These are phyloP conservation scores for Euschistus heros DNA, from an alignment of 1,140 invertebrate species.

Conservation along the genomic window DNA sequence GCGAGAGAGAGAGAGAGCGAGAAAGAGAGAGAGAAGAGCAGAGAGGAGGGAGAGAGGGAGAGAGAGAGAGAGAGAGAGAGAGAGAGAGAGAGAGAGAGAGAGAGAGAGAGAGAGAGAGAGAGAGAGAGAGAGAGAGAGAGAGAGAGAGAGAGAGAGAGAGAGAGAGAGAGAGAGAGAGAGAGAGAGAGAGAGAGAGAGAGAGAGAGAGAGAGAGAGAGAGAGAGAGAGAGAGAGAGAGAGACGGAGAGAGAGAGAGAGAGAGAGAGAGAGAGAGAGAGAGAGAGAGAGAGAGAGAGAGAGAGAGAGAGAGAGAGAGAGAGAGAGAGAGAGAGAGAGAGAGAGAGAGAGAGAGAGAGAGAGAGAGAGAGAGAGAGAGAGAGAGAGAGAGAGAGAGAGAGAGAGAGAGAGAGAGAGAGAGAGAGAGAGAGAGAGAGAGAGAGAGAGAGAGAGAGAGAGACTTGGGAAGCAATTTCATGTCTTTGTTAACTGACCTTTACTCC, in stretches of 20 bases:
- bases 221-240: constrained; percentile 15
- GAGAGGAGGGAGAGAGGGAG: not conserved
- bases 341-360: constrained; percentile 21
- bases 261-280: constrained; percentile 22
- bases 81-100: constrained; percentile 5
- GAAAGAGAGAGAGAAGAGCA: not conserved
- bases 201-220: constrained; percentile 15
- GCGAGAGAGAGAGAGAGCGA: not conserved
- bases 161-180: constrained; percentile 12
- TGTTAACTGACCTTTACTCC: no score
- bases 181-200: constrained; percentile 11
- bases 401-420: constrained; percentile 22
- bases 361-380: constrained; percentile 17
- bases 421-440: constrained; percentile 22
- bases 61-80: not conserved
- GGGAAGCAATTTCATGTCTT: no score
- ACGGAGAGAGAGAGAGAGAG: constrained; percentile 16
- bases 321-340: constrained; percentile 22
- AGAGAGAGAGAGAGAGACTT: constrained; percentile 20
- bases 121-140: constrained; percentile 9
- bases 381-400: constrained; percentile 21
- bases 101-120: constrained; percentile 10
- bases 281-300: constrained; percentile 22
- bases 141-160: constrained; percentile 10
- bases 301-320: constrained; percentile 22